phyloP scores from a whole-genome alignment of 1,140 invertebrate species.

The Dreissena rostriformis region DNA sequence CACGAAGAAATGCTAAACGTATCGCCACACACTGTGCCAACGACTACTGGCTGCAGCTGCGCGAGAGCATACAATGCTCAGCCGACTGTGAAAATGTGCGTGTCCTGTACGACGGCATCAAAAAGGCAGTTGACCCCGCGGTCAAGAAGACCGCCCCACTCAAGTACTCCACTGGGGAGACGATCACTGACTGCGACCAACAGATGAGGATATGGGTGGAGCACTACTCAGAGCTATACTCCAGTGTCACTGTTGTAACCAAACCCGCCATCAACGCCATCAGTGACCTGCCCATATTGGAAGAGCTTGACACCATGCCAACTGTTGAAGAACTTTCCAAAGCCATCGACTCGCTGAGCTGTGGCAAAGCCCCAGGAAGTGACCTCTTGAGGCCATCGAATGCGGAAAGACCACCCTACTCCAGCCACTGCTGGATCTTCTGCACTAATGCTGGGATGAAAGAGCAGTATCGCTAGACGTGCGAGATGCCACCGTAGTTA shows the following conservation, averaged over 20 bases:
- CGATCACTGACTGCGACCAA: not conserved
- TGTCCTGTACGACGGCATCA: conserved; percentile 16
- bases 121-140: not conserved
- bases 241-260: not conserved
- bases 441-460: conserved; percentile 34
- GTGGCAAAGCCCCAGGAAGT: conserved; percentile 1
- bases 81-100: conserved; percentile 1
- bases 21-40: not conserved
- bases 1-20: no score
- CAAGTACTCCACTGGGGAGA: not conserved
- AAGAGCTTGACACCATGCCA: conserved; percentile 23
- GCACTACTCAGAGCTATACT: conserved; percentile 7
- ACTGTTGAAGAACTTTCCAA: not conserved
- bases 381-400: not conserved
- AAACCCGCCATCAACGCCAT: not conserved
- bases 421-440: not conserved
- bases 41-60: not conserved
- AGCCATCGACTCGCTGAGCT: not conserved
- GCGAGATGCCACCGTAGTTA: conserved; percentile 56
- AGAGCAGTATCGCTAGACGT: conserved; percentile 44
- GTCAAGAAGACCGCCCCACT: not conserved
- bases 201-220: conserved; percentile 6
- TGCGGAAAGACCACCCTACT: not conserved
- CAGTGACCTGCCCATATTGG: not conserved
- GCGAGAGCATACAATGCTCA: not conserved